Percentiles rank a stretch among this genome's conserved stretches.
Evolutionary conservation across 2,113 vertebrate genomes (phyloP).

Genomic region (Ceyx cyanopectus): DNA sequence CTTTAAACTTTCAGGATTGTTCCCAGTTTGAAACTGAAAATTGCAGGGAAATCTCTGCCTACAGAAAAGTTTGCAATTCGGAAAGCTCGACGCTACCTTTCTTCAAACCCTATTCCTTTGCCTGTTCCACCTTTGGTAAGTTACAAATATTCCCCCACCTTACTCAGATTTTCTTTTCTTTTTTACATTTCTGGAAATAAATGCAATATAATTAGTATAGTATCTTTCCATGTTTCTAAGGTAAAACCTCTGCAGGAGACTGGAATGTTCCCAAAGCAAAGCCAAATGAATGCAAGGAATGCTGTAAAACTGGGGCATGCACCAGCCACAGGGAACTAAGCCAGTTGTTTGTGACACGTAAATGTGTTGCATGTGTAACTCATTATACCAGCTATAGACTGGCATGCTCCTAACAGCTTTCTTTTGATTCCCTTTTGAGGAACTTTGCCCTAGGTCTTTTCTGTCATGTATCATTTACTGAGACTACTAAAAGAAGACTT

Average conservation of each 20-base stretch:
- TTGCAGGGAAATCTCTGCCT: slow-evolving; percentile 97
- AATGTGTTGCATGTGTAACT: slow-evolving; percentile 58
- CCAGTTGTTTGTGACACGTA: slow-evolving; percentile 61
- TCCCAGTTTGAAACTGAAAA: slow-evolving; percentile 94
- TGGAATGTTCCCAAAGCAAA: slow-evolving; percentile 66
- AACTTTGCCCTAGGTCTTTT: slow-evolving; percentile 41
- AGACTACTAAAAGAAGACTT: background rate
- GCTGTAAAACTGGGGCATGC: slow-evolving; percentile 63
- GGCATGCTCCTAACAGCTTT: slow-evolving; percentile 43
- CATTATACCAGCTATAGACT: slow-evolving; percentile 27
- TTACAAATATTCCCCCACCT: background rate
- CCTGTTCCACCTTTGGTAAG: slow-evolving; percentile 92
- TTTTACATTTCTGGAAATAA: background rate
- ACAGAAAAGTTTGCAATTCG: slow-evolving; percentile 98
- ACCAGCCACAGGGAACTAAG: slow-evolving; percentile 53
- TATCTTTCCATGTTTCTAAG: slow-evolving; percentile 53
- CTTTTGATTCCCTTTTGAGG: slow-evolving; percentile 17
- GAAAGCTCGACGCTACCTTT: slow-evolving; percentile 92
- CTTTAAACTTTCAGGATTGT: slow-evolving; percentile 84
- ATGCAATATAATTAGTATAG: background rate
- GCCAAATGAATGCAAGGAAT: slow-evolving; percentile 63
- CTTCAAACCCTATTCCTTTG: slow-evolving; percentile 84
- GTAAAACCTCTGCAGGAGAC: slow-evolving; percentile 63
- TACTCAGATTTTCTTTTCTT: background rate
- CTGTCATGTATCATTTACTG: background rate